Conservation (phyloP, 2,888 invertebrate genomes). For the Tetrapedia diversipes region DNA sequence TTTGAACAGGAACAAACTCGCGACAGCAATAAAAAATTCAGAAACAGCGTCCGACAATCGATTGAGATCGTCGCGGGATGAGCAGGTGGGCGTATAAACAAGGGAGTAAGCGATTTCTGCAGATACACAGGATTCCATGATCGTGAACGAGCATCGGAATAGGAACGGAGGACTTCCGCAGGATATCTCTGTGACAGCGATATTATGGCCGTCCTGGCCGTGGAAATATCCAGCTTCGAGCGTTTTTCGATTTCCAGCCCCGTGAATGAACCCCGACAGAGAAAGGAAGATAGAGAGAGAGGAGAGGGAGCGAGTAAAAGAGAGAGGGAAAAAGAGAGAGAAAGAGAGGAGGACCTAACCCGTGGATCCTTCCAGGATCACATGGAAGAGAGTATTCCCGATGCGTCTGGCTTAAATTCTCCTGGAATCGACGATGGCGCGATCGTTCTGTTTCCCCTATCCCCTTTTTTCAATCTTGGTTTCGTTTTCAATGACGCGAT, state of each 20-base stretch:
- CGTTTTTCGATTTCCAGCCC: slow-evolving; percentile 56
- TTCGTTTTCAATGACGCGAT: slow-evolving; percentile 52
- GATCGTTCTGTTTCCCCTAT: slow-evolving; percentile 27
- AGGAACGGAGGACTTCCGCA: slow-evolving; percentile 37
- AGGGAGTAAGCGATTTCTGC: slow-evolving; percentile 27
- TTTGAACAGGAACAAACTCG: no score
- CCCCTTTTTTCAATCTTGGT: slow-evolving; percentile 1
- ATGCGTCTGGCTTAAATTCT: slow-evolving; percentile 53
- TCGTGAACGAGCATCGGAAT: slow-evolving; percentile 24
- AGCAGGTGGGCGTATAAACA: slow-evolving; percentile 6
- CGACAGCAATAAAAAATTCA: background rate
- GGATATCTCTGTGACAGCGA: slow-evolving; percentile 42
- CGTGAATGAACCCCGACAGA: slow-evolving; percentile 42
- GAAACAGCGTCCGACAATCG: no score
- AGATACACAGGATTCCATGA: slow-evolving; percentile 20
- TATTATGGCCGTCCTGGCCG: slow-evolving; percentile 39
- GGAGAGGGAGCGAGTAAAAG: no score
- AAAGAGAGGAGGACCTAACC: slow-evolving; percentile 29
- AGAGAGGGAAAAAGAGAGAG: no score
- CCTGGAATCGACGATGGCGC: slow-evolving; percentile 17
- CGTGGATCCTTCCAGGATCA: slow-evolving; percentile 13
- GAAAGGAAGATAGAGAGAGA: no score
- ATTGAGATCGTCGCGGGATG: background rate
- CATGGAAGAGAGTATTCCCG: slow-evolving; percentile 26
- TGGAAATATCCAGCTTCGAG: slow-evolving; percentile 32